phyloP scores from a whole-genome alignment of 2,888 invertebrate species.

The Blomia tropicalis region DNA sequence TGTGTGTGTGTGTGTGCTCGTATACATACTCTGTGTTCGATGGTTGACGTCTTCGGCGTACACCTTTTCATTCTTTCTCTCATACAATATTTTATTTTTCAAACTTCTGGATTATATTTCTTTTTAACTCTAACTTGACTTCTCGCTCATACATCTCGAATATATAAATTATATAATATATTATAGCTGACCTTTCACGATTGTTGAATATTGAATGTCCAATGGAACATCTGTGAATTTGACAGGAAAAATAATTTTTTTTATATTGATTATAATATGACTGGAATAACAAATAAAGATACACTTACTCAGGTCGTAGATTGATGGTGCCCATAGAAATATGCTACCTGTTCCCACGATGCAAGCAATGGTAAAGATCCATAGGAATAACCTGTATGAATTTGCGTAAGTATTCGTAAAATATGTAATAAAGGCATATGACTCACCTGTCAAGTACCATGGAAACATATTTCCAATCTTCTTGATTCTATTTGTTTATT shows the following conservation, averaged over 20 bases:
- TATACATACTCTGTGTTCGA: too few species aligned
- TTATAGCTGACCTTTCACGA: conserved; percentile 77
- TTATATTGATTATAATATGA: not conserved
- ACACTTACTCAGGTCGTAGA: conserved; percentile 65
- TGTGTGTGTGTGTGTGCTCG: too few species aligned
- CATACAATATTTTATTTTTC: too few species aligned
- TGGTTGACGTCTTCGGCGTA: too few species aligned
- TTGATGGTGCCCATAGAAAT: conserved; percentile 63
- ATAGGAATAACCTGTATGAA: conserved; percentile 38
- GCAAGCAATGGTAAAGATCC: conserved; percentile 41
- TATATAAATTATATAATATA: too few species aligned
- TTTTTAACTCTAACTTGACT: too few species aligned
- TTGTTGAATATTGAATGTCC: conserved; percentile 74
- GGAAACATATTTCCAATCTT: conserved; percentile 52
- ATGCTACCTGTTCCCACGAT: conserved; percentile 55
- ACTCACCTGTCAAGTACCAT: conserved; percentile 55
- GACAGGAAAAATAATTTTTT: not conserved
- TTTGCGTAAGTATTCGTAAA: not conserved
- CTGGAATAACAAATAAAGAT: not conserved
- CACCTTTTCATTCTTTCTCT: too few species aligned
- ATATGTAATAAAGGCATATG: too few species aligned
- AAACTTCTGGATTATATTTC: too few species aligned
- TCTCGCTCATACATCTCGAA: too few species aligned
- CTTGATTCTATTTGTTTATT: conserved; percentile 57
- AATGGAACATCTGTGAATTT: conserved; percentile 45